phyloP scores from a whole-genome alignment of 2,113 vertebrate genomes.

The Grammomys dolichurus region DNA sequence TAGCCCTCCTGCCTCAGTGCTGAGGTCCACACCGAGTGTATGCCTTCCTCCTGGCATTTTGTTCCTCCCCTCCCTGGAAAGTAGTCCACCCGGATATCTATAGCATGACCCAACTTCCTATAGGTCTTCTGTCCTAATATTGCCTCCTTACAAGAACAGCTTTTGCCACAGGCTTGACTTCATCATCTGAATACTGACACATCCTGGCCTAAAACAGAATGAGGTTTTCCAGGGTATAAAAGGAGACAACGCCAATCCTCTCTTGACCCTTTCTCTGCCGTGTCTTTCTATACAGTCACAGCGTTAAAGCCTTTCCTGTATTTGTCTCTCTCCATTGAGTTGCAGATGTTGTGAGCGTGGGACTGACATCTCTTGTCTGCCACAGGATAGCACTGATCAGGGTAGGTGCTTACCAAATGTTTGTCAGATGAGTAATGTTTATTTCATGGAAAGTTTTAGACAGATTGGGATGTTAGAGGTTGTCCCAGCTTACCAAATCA shows the following conservation, averaged over 20 bases:
- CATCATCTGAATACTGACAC: no score
- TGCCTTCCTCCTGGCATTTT: not conserved
- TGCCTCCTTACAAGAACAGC: not conserved
- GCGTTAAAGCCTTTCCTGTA: not conserved
- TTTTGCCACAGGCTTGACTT: not conserved
- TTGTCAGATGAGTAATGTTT: conserved; percentile 5
- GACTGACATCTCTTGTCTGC: not conserved
- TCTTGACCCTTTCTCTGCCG: not conserved
- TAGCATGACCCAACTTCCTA: not conserved
- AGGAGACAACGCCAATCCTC: not conserved
- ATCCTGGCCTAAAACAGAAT: not conserved
- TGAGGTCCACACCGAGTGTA: not conserved
- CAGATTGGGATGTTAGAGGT: not conserved
- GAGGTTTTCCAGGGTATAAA: not conserved
- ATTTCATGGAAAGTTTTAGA: not conserved
- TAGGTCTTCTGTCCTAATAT: not conserved
- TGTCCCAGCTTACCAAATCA: not conserved
- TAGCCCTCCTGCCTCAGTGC: not conserved
- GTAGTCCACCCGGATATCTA: not conserved
- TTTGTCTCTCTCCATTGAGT: not conserved
- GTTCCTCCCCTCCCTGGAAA: not conserved
- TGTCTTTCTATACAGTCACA: not conserved
- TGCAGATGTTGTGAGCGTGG: not conserved
- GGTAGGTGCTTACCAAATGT: not conserved
- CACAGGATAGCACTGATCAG: not conserved